A percentile compares a stretch with the other conserved stretches of the same genome.
Conservation (phyloP, 2,113 vertebrate species). For the Spea bombifrons region DNA sequence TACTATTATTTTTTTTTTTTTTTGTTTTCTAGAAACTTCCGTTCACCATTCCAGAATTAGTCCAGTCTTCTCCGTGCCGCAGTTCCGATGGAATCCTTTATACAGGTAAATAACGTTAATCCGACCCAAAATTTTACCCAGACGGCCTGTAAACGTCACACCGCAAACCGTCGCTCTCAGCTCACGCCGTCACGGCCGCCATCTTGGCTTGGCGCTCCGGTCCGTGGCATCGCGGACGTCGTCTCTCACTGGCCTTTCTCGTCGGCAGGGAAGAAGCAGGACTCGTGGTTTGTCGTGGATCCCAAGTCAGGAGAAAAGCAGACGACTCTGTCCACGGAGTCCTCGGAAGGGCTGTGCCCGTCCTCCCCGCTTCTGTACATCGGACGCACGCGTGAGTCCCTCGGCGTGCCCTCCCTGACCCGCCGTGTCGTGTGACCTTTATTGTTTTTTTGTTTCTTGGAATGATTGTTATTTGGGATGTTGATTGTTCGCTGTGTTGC, state of each 20-base stretch:
- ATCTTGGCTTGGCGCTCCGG: no score
- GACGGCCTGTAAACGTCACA: not conserved
- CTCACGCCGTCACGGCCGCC: no score
- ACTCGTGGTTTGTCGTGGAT: conserved; percentile 91
- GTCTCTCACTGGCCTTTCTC: not conserved
- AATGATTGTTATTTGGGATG: no score
- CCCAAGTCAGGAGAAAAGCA: conserved; percentile 92
- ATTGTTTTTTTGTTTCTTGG: no score
- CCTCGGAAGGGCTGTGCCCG: conserved; percentile 78
- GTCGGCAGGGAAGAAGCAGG: conserved; percentile 88
- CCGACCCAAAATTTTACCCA: not conserved
- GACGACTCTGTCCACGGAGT: conserved; percentile 82
- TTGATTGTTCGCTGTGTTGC: not conserved
- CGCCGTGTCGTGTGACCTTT: no score
- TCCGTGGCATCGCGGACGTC: no score
- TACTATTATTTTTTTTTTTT: no score
- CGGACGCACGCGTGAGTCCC: conserved; percentile 82
- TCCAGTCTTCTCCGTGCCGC: conserved; percentile 91
- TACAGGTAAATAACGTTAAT: conserved; percentile 69
- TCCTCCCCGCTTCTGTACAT: conserved; percentile 87
- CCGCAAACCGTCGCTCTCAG: not conserved
- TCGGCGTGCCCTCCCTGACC: no score
- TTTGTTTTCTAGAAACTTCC: conserved; percentile 83
- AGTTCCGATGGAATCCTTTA: conserved; percentile 93
- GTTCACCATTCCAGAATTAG: conserved; percentile 93